Evolutionary conservation across 2,888 invertebrate species (phyloP).

Genomic region (Allolobophora icterica): DNA sequence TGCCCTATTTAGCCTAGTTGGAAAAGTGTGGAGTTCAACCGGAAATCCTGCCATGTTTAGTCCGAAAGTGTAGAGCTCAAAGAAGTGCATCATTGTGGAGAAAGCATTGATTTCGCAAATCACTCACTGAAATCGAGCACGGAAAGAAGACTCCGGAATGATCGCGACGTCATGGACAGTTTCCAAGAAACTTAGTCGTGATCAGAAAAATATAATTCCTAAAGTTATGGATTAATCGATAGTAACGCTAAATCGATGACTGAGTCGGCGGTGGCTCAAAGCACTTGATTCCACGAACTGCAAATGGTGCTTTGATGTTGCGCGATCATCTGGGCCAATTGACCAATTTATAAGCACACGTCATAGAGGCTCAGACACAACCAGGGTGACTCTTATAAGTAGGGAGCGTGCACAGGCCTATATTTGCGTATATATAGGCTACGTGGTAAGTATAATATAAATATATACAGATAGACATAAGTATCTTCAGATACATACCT

Average conservation of each 20-base stretch:
- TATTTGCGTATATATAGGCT: neutral
- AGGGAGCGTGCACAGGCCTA: neutral
- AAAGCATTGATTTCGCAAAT: too few relatives aligned
- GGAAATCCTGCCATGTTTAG: too few relatives aligned
- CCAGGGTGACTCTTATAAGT: neutral
- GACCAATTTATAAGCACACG: neutral
- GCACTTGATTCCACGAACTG: neutral
- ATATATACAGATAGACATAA: too few relatives aligned
- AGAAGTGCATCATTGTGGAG: too few relatives aligned
- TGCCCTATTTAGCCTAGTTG: too few relatives aligned
- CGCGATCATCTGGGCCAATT: neutral
- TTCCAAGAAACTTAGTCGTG: neutral
- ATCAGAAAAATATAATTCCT: neutral
- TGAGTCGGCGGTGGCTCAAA: neutral
- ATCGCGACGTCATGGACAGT: neutral
- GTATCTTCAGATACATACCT: too few relatives aligned
- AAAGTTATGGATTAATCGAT: conserved; percentile 4
- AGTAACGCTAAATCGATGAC: neutral
- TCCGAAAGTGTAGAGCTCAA: too few relatives aligned
- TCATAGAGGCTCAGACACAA: neutral
- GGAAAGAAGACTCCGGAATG: too few relatives aligned
- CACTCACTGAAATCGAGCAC: too few relatives aligned
- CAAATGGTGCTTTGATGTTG: neutral
- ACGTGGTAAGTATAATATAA: neutral
- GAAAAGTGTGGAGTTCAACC: too few relatives aligned